phyloP scores from a whole-genome alignment of 2,113 vertebrate genomes.

The Scomber scombrus region DNA sequence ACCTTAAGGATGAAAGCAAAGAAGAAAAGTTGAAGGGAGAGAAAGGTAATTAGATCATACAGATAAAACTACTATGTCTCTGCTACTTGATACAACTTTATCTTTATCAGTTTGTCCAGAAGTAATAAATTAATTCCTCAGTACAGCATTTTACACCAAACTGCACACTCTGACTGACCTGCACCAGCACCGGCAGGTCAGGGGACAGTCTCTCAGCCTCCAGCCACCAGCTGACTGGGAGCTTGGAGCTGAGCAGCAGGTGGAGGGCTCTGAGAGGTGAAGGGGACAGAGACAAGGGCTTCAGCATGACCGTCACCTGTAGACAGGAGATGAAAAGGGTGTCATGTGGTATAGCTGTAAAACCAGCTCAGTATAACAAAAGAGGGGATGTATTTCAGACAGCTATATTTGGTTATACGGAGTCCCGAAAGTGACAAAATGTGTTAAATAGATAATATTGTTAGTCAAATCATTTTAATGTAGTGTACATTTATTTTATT shows the following conservation, averaged over 20 bases:
- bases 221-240: constrained; percentile 76
- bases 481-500: no score
- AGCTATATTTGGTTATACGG: no score
- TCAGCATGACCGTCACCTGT: constrained; percentile 82
- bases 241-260: constrained; percentile 82
- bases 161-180: constrained; percentile 67
- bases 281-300: constrained; percentile 59
- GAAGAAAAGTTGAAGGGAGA: neutral
- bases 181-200: constrained; percentile 72
- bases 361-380: neutral
- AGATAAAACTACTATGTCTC: neutral
- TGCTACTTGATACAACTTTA: no score
- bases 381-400: no score
- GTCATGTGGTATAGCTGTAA: no score
- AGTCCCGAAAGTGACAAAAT: no score
- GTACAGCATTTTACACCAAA: neutral
- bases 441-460: no score
- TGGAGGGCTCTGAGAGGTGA: constrained; percentile 61
- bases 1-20: constrained; percentile 54
- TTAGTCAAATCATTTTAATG: no score
- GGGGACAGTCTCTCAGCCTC: constrained; percentile 71
- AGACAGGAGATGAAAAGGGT: neutral
- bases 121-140: no score
- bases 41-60: neutral
- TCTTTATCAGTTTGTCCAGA: no score